phyloP scores from a whole-genome alignment of 92 coral and sea anemone species.

The Diadumene lineata region DNA sequence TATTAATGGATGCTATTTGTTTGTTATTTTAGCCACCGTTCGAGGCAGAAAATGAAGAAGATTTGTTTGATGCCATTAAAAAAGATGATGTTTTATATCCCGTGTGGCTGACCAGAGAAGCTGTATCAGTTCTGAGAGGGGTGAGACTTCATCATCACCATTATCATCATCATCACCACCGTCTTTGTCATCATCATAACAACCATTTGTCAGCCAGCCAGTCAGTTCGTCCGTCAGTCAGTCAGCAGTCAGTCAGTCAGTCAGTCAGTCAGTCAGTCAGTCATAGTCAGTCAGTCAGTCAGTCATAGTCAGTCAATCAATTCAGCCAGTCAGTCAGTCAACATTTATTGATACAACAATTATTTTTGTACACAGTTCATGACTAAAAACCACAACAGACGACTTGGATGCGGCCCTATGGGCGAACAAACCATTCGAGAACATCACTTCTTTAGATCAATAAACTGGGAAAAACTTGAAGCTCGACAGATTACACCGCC shows the following conservation, averaged over 20 bases:
- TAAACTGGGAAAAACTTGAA: conserved; percentile 88
- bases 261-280: too few species aligned
- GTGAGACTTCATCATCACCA: conserved; percentile 50
- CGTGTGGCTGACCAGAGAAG: conserved; percentile 96
- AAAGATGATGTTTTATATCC: conserved; percentile 97
- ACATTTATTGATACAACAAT: not conserved
- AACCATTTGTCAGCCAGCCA: too few species aligned
- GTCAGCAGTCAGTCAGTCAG: too few species aligned
- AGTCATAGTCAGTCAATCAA: too few species aligned
- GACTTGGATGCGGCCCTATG: conserved; percentile 87
- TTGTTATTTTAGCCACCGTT: conserved; percentile 81
- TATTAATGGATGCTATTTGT: not conserved
- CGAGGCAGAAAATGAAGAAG: conserved; percentile 99
- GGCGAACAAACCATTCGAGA: conserved; percentile 88
- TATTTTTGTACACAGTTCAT: conserved; percentile 60
- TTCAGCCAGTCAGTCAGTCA: too few species aligned
- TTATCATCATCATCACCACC: too few species aligned
- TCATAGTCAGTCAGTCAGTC: too few species aligned
- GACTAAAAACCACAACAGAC: conserved; percentile 82
- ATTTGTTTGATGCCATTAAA: conserved; percentile 87
- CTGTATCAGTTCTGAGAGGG: conserved; percentile 93
- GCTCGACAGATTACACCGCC: conserved; percentile 79
- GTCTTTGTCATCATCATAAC: too few species aligned
- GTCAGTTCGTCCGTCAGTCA: too few species aligned
- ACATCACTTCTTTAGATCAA: conserved; percentile 84